phyloP scores from a whole-genome alignment of 2,797 vertebrate genomes.

The Thunnus albacares region DNA sequence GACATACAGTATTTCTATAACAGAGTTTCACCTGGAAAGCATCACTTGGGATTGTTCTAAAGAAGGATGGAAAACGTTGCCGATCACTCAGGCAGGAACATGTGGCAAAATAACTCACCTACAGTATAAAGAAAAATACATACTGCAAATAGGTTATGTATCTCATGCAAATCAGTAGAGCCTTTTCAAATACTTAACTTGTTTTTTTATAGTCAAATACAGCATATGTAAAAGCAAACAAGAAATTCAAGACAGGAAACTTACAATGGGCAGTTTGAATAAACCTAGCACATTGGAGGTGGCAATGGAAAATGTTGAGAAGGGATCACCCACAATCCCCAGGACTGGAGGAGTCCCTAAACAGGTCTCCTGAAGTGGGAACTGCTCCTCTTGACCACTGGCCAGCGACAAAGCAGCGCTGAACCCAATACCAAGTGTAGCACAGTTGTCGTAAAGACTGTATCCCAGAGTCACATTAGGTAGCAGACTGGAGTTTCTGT shows the following conservation, averaged over 20 bases:
- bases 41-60: constrained; percentile 82
- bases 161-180: no score
- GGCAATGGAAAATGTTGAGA: constrained; percentile 62
- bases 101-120: constrained; percentile 84
- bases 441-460: constrained; percentile 79
- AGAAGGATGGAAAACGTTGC: constrained; percentile 67
- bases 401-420: constrained; percentile 67
- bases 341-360: constrained; percentile 48
- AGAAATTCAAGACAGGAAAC: constrained; percentile 12
- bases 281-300: constrained; percentile 64
- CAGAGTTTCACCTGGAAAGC: constrained; percentile 71
- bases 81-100: constrained; percentile 74
- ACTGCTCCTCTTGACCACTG: constrained; percentile 55
- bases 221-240: neutral
- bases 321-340: constrained; percentile 71
- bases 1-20: neutral
- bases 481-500: constrained; percentile 70
- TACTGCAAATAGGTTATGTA: neutral
- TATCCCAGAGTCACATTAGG: constrained; percentile 81
- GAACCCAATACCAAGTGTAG: constrained; percentile 67
- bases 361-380: constrained; percentile 48
- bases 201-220: neutral
- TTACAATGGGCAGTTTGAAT: constrained; percentile 69
- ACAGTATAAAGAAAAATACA: constrained; percentile 33
- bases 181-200: neutral